Percentiles rank a stretch among this genome's conserved stretches.
Conservation (phyloP, 2,888 invertebrate genomes). For the Brachycybe producta region DNA sequence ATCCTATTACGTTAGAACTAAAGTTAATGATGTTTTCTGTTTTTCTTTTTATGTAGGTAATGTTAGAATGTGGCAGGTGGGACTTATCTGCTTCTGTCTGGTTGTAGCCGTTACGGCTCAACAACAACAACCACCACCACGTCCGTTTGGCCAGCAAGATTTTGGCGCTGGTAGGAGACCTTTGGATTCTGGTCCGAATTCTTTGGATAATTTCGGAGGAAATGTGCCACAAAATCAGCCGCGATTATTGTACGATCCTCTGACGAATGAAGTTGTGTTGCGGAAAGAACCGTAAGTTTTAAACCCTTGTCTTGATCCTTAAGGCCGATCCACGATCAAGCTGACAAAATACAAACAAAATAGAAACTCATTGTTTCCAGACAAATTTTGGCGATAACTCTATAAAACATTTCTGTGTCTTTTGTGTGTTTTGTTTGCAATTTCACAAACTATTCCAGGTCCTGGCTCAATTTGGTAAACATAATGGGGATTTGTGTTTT, state of each 20-base stretch:
- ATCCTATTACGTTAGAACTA: too few relatives aligned
- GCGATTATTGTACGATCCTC: conserved; percentile 1
- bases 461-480: too few relatives aligned
- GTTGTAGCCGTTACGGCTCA: conserved; percentile 2
- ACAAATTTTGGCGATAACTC: too few relatives aligned
- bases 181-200: not conserved
- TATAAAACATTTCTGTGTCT: too few relatives aligned
- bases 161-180: not conserved
- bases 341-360: too few relatives aligned
- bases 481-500: too few relatives aligned
- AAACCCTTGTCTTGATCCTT: not conserved
- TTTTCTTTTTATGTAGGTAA: conserved; percentile 11
- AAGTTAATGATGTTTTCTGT: too few relatives aligned
- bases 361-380: too few relatives aligned
- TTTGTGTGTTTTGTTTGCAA: too few relatives aligned
- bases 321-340: not conserved
- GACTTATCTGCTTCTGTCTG: conserved; percentile 11
- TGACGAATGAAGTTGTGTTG: conserved; percentile 12
- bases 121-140: not conserved
- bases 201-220: not conserved
- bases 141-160: not conserved
- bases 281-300: conserved; percentile 16
- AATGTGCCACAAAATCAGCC: not conserved
- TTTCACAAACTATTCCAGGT: too few relatives aligned
- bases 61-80: conserved; percentile 17